Evolutionary conservation across 1,140 invertebrate genomes (phyloP).

Genomic region (Papilio machaon): DNA sequence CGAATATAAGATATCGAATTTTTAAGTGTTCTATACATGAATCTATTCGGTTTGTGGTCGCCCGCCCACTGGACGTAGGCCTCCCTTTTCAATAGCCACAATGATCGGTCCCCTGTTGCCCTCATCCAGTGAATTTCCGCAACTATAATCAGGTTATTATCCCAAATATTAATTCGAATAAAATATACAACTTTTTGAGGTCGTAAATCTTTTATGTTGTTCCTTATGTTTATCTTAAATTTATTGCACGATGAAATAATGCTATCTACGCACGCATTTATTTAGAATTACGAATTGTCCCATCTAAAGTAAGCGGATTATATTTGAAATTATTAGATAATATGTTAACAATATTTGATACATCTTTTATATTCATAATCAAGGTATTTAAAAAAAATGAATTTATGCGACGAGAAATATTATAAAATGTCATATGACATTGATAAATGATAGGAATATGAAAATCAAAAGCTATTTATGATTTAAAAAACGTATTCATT

Average conservation of each 20-base stretch:
- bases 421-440: neutral
- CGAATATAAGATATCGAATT: neutral
- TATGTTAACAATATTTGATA: neutral
- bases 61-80: neutral
- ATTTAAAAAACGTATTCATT: conserved; percentile 2
- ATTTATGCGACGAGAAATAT: neutral
- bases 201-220: neutral
- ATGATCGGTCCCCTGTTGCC: neutral
- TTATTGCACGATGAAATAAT: neutral
- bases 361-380: neutral
- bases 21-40: neutral
- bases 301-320: neutral
- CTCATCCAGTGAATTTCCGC: neutral
- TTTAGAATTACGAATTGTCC: neutral
- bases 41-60: neutral
- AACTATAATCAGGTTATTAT: neutral
- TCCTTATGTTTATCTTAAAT: neutral
- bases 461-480: neutral
- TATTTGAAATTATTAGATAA: neutral
- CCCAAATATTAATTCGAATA: neutral
- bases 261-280: no score
- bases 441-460: neutral
- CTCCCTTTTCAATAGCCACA: neutral
- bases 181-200: neutral
- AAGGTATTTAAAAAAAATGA: neutral